Evolutionary conservation across 2,888 invertebrate genomes (phyloP).

Genomic region (Rhyacophila evoluta): DNA sequence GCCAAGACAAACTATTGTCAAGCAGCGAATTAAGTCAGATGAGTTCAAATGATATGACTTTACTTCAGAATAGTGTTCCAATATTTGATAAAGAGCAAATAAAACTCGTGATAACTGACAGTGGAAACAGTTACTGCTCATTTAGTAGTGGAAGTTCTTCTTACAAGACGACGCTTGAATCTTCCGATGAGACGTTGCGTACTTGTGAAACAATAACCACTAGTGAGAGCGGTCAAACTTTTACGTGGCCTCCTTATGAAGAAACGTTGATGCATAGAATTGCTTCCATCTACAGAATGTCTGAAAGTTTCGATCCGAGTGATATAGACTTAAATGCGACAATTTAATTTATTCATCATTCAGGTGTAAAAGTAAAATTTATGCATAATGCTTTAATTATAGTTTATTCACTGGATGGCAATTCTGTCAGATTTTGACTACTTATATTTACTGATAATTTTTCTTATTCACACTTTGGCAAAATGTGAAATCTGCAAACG

Average conservation of each 20-base stretch:
- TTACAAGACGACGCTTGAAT: neutral
- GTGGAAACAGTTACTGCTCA: neutral
- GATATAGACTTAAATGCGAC: slow-evolving; percentile 56
- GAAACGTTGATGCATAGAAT: slow-evolving; percentile 64
- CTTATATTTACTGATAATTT: too few species aligned
- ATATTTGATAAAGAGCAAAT: neutral
- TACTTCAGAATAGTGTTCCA: neutral
- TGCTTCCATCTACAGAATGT: slow-evolving; percentile 65
- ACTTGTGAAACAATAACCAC: neutral
- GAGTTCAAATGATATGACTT: neutral
- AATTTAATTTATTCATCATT: too few species aligned
- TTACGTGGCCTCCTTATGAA: slow-evolving; percentile 66
- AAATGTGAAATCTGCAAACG: too few species aligned
- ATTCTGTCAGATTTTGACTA: too few species aligned
- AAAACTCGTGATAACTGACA: neutral
- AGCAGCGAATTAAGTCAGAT: too few species aligned
- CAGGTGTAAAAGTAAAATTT: too few species aligned
- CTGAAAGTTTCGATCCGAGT: slow-evolving; percentile 66
- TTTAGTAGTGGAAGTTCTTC: neutral
- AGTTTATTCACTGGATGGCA: too few species aligned
- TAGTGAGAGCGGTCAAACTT: neutral
- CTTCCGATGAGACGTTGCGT: neutral
- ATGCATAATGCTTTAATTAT: too few species aligned
- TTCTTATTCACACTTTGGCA: too few species aligned
- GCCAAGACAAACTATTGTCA: too few species aligned